Conservation (phyloP, 2,113 vertebrate species). For the Chloroceryle aenea region DNA sequence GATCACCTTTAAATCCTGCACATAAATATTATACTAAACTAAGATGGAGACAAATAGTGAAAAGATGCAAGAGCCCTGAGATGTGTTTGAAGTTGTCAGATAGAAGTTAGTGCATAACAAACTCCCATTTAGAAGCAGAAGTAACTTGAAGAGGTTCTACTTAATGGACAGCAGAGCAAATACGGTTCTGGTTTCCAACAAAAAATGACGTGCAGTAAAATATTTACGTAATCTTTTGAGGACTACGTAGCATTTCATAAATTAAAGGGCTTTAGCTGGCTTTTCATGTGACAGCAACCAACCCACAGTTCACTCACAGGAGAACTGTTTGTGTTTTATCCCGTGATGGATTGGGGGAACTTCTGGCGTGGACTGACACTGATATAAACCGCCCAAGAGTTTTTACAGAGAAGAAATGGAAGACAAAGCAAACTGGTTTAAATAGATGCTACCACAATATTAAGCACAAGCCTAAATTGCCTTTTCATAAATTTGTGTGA, state of each 20-base stretch:
- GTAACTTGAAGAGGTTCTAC: conserved; percentile 23
- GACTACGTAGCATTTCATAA: conserved; percentile 24
- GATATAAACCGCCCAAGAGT: conserved; percentile 1
- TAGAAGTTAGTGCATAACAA: background rate
- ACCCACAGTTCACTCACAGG: background rate
- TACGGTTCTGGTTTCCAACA: conserved; percentile 52
- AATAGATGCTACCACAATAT: background rate
- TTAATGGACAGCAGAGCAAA: background rate
- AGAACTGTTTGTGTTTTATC: conserved; percentile 46
- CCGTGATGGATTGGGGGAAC: background rate
- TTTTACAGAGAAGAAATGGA: background rate
- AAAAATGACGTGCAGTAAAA: conserved; percentile 56
- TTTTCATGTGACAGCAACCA: conserved; percentile 11
- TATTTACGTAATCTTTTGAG: conserved; percentile 56
- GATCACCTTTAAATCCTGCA: background rate
- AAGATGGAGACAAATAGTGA: background rate
- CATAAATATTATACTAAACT: background rate
- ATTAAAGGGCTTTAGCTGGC: conserved; percentile 46
- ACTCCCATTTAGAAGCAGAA: conserved; percentile 16
- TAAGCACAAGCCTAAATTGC: background rate
- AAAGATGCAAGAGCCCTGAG: background rate
- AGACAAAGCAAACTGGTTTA: conserved; percentile 23
- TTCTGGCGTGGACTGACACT: background rate
- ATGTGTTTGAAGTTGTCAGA: background rate
- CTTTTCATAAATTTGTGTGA: background rate